Evolutionary conservation across 2,113 vertebrate species (phyloP), one percentile per base, ranked within the genome.

Genomic region (Triplophysa dalaica): DNA sequence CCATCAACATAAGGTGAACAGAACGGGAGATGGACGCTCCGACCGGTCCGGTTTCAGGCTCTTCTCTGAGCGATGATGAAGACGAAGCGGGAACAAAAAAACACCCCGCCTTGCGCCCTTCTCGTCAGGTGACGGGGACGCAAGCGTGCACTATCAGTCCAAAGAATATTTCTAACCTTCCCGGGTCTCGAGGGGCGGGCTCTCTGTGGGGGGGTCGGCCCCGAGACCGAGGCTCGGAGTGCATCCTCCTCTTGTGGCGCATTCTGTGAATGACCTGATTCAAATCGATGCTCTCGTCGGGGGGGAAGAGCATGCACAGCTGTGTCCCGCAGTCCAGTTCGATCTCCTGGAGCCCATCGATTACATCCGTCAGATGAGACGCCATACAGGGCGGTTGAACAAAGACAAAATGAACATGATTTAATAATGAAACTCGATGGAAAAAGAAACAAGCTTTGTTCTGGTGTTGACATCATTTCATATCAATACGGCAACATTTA

Each of bases 91-190:
- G 68, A 73, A 90, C 89, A 92, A 94, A 94, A 93, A 94, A 92
- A 91, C 85, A 85, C 70, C 33, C 93, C 91, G 86, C 61, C 65
- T n/a, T 50, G 74, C 94, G 85, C 84, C 89, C 91, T 87, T 66
- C 78, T 93, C 94, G 88, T 95, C 95, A 94, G 83, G 93, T 95
- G 93, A 95, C 94, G 92, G 93, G 93, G 91, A 94, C 81, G 94
- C 89, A 93, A 91, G 93, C 92, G 95, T 93, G 92, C 94, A 95
- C 85, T 95, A 95, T 93, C 94, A 94, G 95, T 96, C 95, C 94
- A 96, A 96, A 95, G 94, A 96, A 95, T 91, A 92, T 94, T 96
- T 96, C 98, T 99, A 98, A 99, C 98, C 98, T 99, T 99, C 98
- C 98, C 96, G 95, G 95, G 87, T 99, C 97, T 87, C 98, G 95